A percentile compares a stretch with the other conserved stretches of the same genome.
phyloP scores from a whole-genome alignment of 2,888 invertebrate species.

The Nycteola revayana region DNA sequence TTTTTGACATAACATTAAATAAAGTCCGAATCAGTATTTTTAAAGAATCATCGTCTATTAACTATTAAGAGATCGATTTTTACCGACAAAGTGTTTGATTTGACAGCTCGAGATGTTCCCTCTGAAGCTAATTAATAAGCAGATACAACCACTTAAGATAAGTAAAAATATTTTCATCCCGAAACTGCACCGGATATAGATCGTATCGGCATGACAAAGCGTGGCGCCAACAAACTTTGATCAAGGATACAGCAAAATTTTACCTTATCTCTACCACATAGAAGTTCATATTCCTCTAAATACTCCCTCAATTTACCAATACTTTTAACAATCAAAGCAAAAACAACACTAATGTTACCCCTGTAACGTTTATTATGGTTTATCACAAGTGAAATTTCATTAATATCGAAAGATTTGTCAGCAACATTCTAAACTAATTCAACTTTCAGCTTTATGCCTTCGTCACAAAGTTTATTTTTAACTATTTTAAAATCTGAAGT shows the following conservation, averaged over 20 bases:
- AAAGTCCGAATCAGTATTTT: conserved; percentile 42
- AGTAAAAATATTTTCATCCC: conserved; percentile 81
- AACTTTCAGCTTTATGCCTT: conserved; percentile 19
- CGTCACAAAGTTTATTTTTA: conserved; percentile 33
- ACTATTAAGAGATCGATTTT: conserved; percentile 40
- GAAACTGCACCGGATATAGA: conserved; percentile 80
- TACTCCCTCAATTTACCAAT: conserved; percentile 26
- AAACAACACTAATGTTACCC: conserved; percentile 29
- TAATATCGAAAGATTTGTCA: conserved; percentile 58
- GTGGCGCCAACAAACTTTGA: conserved; percentile 67
- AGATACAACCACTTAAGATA: conserved; percentile 82
- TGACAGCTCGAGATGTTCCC: conserved; percentile 75
- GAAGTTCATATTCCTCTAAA: conserved; percentile 27
- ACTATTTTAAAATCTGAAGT: conserved; percentile 49
- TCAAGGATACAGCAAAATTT: conserved; percentile 16
- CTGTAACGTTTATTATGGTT: conserved; percentile 38
- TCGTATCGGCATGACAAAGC: conserved; percentile 80
- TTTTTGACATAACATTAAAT: conserved; percentile 42
- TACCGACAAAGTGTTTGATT: conserved; percentile 77
- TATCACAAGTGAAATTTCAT: conserved; percentile 35
- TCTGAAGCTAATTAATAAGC: conserved; percentile 78
- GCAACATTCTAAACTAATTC: conserved; percentile 34
- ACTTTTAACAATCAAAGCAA: conserved; percentile 20
- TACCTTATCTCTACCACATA: conserved; percentile 15
- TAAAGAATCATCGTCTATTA: conserved; percentile 73